These are phyloP conservation scores for Temnothorax nylanderi DNA, from an alignment of 1,140 invertebrate species.

Conservation along the genomic window DNA sequence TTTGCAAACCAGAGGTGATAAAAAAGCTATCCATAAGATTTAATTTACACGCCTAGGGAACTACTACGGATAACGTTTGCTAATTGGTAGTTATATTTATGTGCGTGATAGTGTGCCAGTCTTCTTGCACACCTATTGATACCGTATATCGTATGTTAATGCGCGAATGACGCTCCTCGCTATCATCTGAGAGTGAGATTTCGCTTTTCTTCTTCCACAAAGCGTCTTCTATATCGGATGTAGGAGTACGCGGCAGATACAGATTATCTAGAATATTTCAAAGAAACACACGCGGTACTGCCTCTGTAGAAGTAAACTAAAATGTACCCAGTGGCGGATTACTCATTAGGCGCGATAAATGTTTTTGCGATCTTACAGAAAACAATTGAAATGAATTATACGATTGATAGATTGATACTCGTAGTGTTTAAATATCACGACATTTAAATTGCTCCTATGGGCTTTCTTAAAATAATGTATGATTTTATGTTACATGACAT, in stretches of 20 bases:
- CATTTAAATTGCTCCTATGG: neutral
- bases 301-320: constrained; percentile 65
- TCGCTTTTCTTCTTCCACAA: constrained; percentile 44
- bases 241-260: constrained; percentile 25
- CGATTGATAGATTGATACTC: neutral
- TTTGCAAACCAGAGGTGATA: neutral
- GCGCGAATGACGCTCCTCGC: neutral
- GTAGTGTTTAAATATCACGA: neutral
- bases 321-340: constrained; percentile 31
- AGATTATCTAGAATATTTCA: constrained; percentile 27
- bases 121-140: neutral
- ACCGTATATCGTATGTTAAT: neutral
- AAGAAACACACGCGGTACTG: constrained; percentile 51
- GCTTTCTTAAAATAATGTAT: neutral
- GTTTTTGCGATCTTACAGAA: neutral
- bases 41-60: neutral
- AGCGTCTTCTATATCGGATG: constrained; percentile 46
- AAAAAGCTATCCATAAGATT: constrained; percentile 27
- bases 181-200: constrained; percentile 8
- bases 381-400: neutral
- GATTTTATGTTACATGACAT: neutral
- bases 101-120: neutral
- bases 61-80: constrained; percentile 5
- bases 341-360: neutral
- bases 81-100: constrained; percentile 7